Conservation (phyloP, 92 coral and sea anemone genomes). For the Bergia sp. region DNA sequence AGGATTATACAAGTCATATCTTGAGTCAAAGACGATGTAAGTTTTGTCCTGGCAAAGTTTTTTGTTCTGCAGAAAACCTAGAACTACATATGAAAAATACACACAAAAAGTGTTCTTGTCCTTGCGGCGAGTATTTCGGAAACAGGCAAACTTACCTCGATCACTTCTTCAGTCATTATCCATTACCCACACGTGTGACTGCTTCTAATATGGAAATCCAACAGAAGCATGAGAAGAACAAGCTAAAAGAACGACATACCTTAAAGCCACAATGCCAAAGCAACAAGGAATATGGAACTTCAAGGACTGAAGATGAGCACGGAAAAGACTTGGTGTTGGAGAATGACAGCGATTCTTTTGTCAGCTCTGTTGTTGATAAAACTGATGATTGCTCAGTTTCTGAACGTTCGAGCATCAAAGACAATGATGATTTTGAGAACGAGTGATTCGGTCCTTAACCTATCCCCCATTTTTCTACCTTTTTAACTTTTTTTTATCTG, state of each 20-base stretch:
- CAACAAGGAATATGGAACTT: too few species aligned
- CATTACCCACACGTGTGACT: conserved; percentile 56
- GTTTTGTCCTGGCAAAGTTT: conserved; percentile 84
- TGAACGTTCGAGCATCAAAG: not conserved
- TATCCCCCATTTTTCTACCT: too few species aligned
- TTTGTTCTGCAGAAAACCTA: conserved; percentile 61
- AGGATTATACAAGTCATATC: conserved; percentile 61
- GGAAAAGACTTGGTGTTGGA: not conserved
- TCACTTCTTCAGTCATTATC: conserved; percentile 82
- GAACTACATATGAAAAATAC: conserved; percentile 73
- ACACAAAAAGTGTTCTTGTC: conserved; percentile 85
- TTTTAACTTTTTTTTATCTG: too few species aligned
- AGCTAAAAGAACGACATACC: not conserved
- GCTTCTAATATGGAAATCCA: not conserved
- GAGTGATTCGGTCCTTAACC: not conserved
- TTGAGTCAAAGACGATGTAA: conserved; percentile 64
- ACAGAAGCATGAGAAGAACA: not conserved
- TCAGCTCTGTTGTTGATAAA: not conserved
- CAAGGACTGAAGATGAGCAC: not conserved
- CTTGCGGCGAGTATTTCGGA: conserved; percentile 79
- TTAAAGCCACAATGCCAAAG: not conserved
- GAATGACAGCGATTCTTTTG: not conserved
- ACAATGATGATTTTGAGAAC: not conserved
- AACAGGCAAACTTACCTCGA: conserved; percentile 75
- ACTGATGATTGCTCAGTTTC: not conserved